Evolutionary conservation across 2,113 vertebrate genomes (phyloP), one percentile per base, ranked within the genome.

Genomic region (Oreotrochilus melanogaster): DNA sequence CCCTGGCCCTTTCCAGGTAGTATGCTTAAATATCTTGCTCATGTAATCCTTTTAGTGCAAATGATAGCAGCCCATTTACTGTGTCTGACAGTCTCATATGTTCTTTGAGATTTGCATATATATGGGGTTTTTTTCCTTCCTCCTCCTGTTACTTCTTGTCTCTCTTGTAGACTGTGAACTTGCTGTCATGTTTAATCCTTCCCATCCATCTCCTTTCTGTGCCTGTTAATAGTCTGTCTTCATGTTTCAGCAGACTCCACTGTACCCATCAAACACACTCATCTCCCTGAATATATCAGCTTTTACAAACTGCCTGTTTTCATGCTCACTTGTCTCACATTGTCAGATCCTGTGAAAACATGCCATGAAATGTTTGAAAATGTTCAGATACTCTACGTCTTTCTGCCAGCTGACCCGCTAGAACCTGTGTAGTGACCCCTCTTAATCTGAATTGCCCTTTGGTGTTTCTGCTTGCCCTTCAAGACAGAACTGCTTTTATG

Each of bases 191-290:
- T 70, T 75, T 79, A 79, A 89, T 89, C 58, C 28, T 95, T 54
- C 48, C 79, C 27, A 47, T 83, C 86, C 48, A 3, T 85, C 74
- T 93, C 51, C 70, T 86, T 73, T 47, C 78, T 57, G 11, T 39
- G 27, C 30, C 69, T 95, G 57, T 81, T 91, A 91, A 39, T 81
- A 76, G 67, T 6, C 25, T 67, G 74, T 61, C 73, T 73, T 51
- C 84, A 19, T 95, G 67, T 92, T 86, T 75, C 66, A 79, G 1
- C 87, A 95, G 66, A 53, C 78, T 89, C 45, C 42, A 43, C 37
- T 70, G 47, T 89, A 37, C 85, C 73, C 87, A 71, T 95, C 94
- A 89, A 54, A 92, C 71, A 66, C 33, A 30, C 11, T 86, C 39
- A 18, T 60, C 50, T 53, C 57, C 76, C 70, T 35, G 42, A 85